These are phyloP conservation scores for Octopus sinensis DNA, from an alignment of 1,140 invertebrate genomes.

Conservation along the genomic window DNA sequence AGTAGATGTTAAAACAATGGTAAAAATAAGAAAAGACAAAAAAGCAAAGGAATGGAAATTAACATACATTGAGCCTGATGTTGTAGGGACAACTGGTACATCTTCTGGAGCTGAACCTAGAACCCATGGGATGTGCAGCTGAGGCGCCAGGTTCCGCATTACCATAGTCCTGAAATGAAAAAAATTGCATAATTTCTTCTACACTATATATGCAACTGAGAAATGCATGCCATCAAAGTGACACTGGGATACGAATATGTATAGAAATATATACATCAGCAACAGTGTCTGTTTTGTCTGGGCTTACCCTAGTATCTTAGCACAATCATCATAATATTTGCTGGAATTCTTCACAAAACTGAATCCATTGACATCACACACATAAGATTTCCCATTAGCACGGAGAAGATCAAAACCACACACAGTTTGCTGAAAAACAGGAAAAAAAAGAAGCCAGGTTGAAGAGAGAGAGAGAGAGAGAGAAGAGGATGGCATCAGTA, in stretches of 20 bases:
- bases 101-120: constrained; percentile 96
- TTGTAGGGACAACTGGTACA: constrained; percentile 97
- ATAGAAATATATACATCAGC: too few species aligned
- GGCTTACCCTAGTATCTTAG: constrained; percentile 78
- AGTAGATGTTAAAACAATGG: too few species aligned
- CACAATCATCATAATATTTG: constrained; percentile 99
- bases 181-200: not conserved
- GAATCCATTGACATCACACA: constrained; percentile 99
- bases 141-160: constrained; percentile 85
- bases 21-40: not conserved
- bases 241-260: too few species aligned
- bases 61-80: constrained; percentile 91
- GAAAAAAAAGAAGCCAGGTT: not conserved
- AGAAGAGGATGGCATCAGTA: too few species aligned
- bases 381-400: constrained; percentile 96
- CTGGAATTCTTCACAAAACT: constrained; percentile 99
- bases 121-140: constrained; percentile 92
- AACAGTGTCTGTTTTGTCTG: too few species aligned
- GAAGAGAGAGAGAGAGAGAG: too few species aligned
- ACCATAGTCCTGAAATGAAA: constrained; percentile 73
- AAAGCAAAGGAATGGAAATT: not conserved
- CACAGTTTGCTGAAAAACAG: constrained; percentile 77
- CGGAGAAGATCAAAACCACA: constrained; percentile 98
- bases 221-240: too few species aligned
- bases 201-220: too few species aligned